Base-by-base conservation (phyloP, 1,140 invertebrate genomes). In the Ladona fulva region DNA sequence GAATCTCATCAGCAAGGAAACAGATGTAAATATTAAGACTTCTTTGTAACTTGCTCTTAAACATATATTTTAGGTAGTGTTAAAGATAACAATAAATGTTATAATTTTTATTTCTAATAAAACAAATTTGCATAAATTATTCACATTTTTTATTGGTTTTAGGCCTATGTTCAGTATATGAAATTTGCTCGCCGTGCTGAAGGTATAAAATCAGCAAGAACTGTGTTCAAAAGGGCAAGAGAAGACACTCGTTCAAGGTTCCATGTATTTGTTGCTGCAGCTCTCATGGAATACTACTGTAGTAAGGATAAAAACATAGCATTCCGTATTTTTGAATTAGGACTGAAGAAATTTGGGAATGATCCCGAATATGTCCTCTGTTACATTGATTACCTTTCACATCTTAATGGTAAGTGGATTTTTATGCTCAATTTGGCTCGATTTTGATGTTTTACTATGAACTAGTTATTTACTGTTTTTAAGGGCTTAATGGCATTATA, bases 261-360 rank as follows among this genome's bases (percentile, higher is more conserved):
- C 85, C 97, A 99, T 84, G 93, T 99, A 66, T 99, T 94, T 83
- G 96, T 99, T 1, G 93, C 97, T 0, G 97, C 97, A 19, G 97
- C 97, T 0, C 87, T 99, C 0, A 99, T 99, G 96, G 98, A 99
- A 87, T 99, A 99, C 85, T 99, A 99, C 83, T 99, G 97, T 84
- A 98, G 95, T 77, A 99, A 99, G 89, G 97, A 99, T 85, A 97
- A 98, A 86, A 97, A 96, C 84, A 96, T 99, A 77, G 97, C 98
- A 0, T 97, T 99, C 83, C 91, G 97, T 80, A 99, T 99, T 81
- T 99, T 99, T 86, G 97, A 99, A 86, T 87, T 99, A 24, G 98
- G 97, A 0, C 86, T 99, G 19, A 99, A 99, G 85, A 98, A 97
- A 84, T 99, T 97, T 86, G 93, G 92, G 0, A 92, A 96, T 82